phyloP scores from a whole-genome alignment of 2,113 vertebrate genomes.

The Haplotaxodon microlepis region DNA sequence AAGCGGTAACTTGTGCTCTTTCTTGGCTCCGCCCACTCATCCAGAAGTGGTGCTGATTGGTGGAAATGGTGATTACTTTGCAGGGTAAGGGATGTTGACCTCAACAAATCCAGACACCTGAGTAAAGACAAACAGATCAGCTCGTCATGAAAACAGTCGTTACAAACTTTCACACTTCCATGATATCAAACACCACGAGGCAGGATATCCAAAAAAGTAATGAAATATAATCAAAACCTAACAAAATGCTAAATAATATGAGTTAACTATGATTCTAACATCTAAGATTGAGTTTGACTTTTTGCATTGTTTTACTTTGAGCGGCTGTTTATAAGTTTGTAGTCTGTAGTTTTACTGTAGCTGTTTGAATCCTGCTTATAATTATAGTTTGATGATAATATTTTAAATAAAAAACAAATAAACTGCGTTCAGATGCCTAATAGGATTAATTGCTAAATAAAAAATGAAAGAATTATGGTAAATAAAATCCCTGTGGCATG shows the following conservation, averaged over 20 bases:
- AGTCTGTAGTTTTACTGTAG: neutral
- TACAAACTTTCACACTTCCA: neutral
- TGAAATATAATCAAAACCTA: accelerated
- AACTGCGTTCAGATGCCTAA: neutral
- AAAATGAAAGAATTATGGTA: accelerated
- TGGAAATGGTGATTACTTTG: neutral
- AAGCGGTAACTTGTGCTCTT: neutral
- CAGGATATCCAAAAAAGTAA: neutral
- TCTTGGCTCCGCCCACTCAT: accelerated
- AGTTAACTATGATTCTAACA: neutral
- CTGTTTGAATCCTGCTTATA: neutral
- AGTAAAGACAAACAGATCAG: neutral
- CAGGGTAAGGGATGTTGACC: neutral
- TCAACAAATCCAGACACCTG: neutral
- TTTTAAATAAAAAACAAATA: neutral
- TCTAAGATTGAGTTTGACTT: neutral
- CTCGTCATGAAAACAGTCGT: neutral
- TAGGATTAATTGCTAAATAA: neutral
- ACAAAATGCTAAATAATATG: neutral
- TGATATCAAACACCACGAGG: neutral
- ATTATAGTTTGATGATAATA: neutral
- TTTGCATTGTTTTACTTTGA: neutral
- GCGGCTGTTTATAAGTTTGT: neutral
- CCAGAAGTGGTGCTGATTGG: neutral
- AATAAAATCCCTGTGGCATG: neutral